Evolutionary conservation across 2,797 vertebrate species (phyloP).

Genomic region (Dipus sagitta): DNA sequence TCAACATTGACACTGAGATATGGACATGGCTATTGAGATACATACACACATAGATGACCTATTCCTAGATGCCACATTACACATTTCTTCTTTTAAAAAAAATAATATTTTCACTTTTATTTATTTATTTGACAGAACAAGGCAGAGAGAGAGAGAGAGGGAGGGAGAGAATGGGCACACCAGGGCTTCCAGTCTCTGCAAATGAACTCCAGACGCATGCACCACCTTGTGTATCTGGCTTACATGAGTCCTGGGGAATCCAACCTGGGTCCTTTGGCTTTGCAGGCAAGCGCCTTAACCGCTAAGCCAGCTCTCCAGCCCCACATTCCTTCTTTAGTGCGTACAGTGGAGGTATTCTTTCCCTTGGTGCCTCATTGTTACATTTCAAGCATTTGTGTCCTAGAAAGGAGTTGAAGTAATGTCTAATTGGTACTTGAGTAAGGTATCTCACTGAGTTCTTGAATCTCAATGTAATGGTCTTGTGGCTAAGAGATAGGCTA

Average conservation of each 20-base stretch:
- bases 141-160: no score
- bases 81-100: not conserved
- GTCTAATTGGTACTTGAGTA: not conserved
- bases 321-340: not conserved
- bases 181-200: no score
- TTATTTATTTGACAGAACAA: no score
- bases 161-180: no score
- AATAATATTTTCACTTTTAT: no score
- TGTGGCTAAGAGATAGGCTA: not conserved
- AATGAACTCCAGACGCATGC: no score
- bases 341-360: not conserved
- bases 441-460: not conserved
- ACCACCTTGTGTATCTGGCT: no score
- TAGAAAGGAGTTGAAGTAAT: not conserved
- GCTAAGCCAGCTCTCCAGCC: no score
- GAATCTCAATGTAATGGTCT: not conserved
- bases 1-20: not conserved
- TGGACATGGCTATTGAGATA: not conserved
- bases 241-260: no score
- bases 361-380: not conserved
- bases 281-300: no score
- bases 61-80: not conserved
- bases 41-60: no score
- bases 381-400: not conserved
- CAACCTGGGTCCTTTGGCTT: no score